These are phyloP conservation scores for Riptortus pedestris DNA, from an alignment of 1,140 invertebrate genomes.

Conservation along the genomic window DNA sequence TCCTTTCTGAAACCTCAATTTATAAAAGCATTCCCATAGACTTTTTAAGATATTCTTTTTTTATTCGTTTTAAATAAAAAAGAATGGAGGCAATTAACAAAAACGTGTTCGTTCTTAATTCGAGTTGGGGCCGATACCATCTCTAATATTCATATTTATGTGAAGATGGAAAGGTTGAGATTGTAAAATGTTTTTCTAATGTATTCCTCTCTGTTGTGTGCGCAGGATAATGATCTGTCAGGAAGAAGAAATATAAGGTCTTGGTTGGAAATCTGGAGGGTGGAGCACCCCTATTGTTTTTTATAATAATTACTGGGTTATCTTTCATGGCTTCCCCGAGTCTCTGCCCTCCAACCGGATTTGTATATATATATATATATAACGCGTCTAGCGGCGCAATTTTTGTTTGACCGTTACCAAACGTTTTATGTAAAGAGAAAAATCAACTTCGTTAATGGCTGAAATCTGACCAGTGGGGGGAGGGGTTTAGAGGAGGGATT, in stretches of 20 bases:
- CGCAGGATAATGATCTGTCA: slow-evolving; percentile 9
- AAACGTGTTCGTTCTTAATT: slow-evolving; percentile 14
- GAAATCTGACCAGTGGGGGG: no score
- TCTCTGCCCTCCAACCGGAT: no score
- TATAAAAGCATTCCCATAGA: no score
- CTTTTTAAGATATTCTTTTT: slow-evolving; percentile 4
- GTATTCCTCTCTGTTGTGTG: slow-evolving; percentile 12
- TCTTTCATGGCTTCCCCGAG: no score
- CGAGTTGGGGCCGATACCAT: not conserved
- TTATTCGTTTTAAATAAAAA: slow-evolving; percentile 5
- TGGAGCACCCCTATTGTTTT: not conserved
- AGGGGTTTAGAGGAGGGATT: no score
- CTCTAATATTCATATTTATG: slow-evolving; percentile 19
- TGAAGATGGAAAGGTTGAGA: slow-evolving; percentile 7
- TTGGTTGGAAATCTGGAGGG: not conserved
- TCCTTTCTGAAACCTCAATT: no score
- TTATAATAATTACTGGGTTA: slow-evolving; percentile 9
- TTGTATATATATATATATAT: no score
- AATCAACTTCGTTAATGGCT: no score
- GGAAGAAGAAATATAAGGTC: not conserved
- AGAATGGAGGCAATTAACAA: not conserved
- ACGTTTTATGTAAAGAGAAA: no score
- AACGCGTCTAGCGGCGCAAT: no score
- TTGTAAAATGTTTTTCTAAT: slow-evolving; percentile 13
- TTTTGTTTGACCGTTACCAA: no score